Conservation (phyloP, 2,888 invertebrate species). For the Ichneumon xanthorius region DNA sequence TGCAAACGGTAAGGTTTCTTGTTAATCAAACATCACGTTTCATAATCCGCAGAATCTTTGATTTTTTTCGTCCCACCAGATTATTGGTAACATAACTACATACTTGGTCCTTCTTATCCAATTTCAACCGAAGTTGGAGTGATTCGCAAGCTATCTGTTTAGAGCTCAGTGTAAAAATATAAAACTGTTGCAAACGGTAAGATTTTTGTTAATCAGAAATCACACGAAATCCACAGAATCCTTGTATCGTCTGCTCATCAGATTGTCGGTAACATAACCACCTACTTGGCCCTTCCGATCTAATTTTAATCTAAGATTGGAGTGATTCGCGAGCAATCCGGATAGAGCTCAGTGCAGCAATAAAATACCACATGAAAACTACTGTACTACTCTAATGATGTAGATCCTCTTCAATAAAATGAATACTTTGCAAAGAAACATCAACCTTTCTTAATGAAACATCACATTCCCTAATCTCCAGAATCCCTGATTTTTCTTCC, state of each 20-base stretch:
- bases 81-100: slow-evolving; percentile 69
- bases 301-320: slow-evolving; percentile 70
- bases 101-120: slow-evolving; percentile 77
- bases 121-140: slow-evolving; percentile 66
- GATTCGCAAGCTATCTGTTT: neutral
- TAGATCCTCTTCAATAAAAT: too few species aligned
- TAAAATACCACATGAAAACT: too few species aligned
- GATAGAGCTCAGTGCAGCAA: too few species aligned
- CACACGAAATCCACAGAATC: too few species aligned
- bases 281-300: slow-evolving; percentile 74
- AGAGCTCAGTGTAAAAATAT: neutral
- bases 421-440: neutral
- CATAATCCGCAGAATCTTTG: too few species aligned
- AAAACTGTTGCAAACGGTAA: slow-evolving; percentile 75
- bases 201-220: neutral
- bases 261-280: slow-evolving; percentile 55
- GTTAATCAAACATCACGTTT: too few species aligned
- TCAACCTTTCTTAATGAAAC: too few species aligned
- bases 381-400: too few species aligned
- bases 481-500: too few species aligned
- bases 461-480: too few species aligned
- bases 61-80: slow-evolving; percentile 60
- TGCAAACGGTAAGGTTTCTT: slow-evolving; percentile 73
- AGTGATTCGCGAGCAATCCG: neutral
- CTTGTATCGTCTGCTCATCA: too few species aligned